A percentile compares a stretch with the other conserved stretches of the same genome.
Evolutionary conservation across 2,888 invertebrate genomes (phyloP).

Genomic region (Phyllotreta cruciferae): DNA sequence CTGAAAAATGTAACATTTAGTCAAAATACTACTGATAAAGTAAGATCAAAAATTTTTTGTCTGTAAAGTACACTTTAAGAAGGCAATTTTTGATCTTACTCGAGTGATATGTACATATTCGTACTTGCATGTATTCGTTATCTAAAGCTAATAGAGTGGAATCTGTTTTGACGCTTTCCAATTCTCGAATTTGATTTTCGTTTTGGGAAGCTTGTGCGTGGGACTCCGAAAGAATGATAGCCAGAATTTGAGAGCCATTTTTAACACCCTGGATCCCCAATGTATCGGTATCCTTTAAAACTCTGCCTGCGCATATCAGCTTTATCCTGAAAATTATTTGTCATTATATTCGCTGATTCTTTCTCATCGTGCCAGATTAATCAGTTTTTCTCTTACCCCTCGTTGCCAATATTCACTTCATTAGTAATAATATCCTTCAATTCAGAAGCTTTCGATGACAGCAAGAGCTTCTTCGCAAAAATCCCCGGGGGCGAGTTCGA

Average conservation of each 20-base stretch:
- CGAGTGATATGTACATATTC: neutral
- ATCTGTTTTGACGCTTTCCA: conserved; percentile 58
- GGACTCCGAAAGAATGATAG: conserved; percentile 61
- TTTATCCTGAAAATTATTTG: conserved; percentile 64
- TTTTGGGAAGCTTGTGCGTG: conserved; percentile 53
- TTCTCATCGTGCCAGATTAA: too few species aligned
- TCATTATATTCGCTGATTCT: too few species aligned
- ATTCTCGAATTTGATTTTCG: conserved; percentile 53
- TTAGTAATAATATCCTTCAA: conserved; percentile 65
- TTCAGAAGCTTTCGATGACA: conserved; percentile 65
- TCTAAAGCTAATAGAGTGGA: conserved; percentile 61
- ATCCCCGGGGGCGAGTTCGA: conserved; percentile 63
- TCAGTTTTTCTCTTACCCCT: too few species aligned
- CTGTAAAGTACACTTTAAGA: conserved; percentile 1
- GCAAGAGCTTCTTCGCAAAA: conserved; percentile 65
- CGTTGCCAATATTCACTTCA: conserved; percentile 58
- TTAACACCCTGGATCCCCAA: conserved; percentile 69
- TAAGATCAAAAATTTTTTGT: conserved; percentile 22
- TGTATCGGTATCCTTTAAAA: conserved; percentile 64
- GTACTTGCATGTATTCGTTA: conserved; percentile 67
- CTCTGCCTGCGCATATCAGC: conserved; percentile 71
- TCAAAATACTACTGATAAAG: conserved; percentile 7
- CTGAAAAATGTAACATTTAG: conserved; percentile 55
- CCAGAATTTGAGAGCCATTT: conserved; percentile 75
- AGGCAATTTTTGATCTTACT: too few species aligned